Conservation (phyloP, 2,797 vertebrate genomes). For the Lagocephalus sceleratus region DNA sequence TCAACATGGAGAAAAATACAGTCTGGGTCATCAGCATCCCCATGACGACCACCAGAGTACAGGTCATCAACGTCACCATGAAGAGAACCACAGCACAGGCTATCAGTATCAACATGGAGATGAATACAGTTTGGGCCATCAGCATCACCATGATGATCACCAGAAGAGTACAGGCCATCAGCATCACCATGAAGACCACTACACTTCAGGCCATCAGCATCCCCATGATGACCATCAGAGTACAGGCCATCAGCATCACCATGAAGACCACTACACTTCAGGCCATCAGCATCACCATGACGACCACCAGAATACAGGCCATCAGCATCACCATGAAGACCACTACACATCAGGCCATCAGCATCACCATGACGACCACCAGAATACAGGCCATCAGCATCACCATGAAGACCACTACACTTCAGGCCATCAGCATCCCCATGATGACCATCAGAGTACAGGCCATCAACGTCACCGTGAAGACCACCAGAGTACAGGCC, state of each 20-base stretch:
- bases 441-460: conserved; percentile 13
- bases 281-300: conserved; percentile 8
- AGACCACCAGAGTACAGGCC: neutral
- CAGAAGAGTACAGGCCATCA: neutral
- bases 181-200: conserved; percentile 5
- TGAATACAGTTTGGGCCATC: neutral
- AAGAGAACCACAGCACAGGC: conserved; percentile 3
- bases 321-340: conserved; percentile 12
- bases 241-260: conserved; percentile 9
- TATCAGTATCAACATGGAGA: conserved; percentile 10
- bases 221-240: conserved; percentile 15
- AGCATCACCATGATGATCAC: conserved; percentile 10
- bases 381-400: conserved; percentile 1
- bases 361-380: conserved; percentile 18
- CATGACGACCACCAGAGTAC: conserved; percentile 18
- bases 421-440: neutral
- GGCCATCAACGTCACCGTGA: conserved; percentile 3
- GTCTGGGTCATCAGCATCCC: neutral
- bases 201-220: neutral
- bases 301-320: neutral
- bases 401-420: conserved; percentile 13
- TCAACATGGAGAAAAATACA: conserved; percentile 18
- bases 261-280: conserved; percentile 4
- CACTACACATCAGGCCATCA: neutral
- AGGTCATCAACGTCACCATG: neutral